Percentiles rank a stretch among this genome's conserved stretches.
phyloP scores from a whole-genome alignment of 2,797 vertebrate species.

The Aldrovandia affinis region DNA sequence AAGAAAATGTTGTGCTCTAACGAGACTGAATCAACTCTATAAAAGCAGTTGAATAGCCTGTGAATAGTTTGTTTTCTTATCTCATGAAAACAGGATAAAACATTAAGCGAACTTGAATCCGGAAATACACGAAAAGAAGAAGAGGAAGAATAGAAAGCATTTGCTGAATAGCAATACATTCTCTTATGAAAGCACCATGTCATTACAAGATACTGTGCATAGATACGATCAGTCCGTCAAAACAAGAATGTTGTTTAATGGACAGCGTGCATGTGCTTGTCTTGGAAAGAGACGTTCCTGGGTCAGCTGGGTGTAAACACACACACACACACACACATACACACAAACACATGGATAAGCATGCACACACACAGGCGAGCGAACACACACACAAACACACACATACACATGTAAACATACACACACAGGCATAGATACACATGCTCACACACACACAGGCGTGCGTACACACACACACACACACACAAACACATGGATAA shows the following conservation, averaged over 20 bases:
- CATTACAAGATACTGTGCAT: neutral
- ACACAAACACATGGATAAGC: too few relatives aligned
- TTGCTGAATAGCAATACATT: neutral
- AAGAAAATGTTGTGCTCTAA: neutral
- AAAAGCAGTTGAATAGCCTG: neutral
- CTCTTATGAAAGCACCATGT: neutral
- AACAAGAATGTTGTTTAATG: neutral
- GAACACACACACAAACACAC: too few relatives aligned
- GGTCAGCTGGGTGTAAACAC: too few relatives aligned
- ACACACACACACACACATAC: too few relatives aligned
- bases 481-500: too few relatives aligned
- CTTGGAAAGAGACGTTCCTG: neutral
- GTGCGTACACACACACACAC: too few relatives aligned
- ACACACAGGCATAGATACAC: too few relatives aligned
- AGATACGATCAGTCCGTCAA: neutral
- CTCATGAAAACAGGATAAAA: neutral
- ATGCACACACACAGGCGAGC: too few relatives aligned
- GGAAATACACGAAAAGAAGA: neutral
- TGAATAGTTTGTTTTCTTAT: neutral
- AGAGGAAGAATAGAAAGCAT: neutral
- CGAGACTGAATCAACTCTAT: neutral
- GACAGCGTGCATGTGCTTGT: neutral
- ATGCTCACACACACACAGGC: too few relatives aligned
- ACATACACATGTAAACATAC: too few relatives aligned
- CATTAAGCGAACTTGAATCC: neutral